Base-by-base conservation (phyloP, 53 echinoderm and acorn worm genomes). In the Zoroaster sp. region DNA sequence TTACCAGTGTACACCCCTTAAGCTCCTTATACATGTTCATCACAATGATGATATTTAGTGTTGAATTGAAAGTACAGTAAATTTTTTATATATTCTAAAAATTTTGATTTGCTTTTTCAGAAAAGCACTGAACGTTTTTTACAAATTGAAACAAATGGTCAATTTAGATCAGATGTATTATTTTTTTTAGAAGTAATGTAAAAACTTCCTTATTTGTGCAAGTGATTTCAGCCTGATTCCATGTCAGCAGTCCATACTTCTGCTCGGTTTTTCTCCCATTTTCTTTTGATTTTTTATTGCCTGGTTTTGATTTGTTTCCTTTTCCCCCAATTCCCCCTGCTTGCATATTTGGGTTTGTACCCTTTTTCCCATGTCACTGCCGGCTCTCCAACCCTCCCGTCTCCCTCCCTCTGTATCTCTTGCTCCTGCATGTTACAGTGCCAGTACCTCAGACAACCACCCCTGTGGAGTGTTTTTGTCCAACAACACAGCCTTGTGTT, bases 401-500 rank as follows among this genome's bases (percentile, higher is more conserved):
- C 70, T 46, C 51, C 85, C 85, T 70, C 85, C 71, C 69, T 49
- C 85, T 51, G 51, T 85, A 40, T 44, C 82, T 72, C 30, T 82
- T 73, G 43, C 74, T 66, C 88, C 76, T 66, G 69, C 88, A 89
- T 77, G 73, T 63, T 63, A 89, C 90, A 89, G 90, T 89, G 40
- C 82, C 90, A 89, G 81, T 82, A 43, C 54, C 73, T 73, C 90
- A 89, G 90, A 82, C 90, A 73, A 89, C 90, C 82, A 89, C 90
- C 90, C 90, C 81, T 20, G 90, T 63, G 90, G 90, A 89, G 90
- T 89, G 90, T 74, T 18, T 89, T 81, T 89, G 82, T 89, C 90
- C 90, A 34, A 89, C 90, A 73, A 63, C 73, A 71, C 85, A 85
- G 85, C 85, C 85, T 12, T 85, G 85, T 85, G 85, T 71, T 85